Evolutionary conservation across 2,888 invertebrate species (phyloP), one percentile per base, ranked within the genome.

Genomic region (Abscondita cerata): DNA sequence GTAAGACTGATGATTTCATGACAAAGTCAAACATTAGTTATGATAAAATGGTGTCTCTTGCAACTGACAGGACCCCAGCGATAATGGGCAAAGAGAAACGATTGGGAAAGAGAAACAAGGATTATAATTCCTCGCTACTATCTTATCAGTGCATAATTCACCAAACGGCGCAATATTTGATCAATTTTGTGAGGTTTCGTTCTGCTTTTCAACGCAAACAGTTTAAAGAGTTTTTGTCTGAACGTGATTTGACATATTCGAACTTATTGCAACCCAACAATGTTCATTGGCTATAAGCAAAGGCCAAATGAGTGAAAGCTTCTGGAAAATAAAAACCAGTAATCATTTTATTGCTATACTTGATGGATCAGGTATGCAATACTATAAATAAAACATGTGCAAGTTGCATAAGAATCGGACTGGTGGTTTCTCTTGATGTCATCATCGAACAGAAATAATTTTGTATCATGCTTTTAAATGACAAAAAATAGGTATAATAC

Each of bases 211-310:
- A 16, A 36, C 70, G 68, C 67, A 55, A 65, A 65, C 66, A 70
- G 53, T 65, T 67, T 57, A 66, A 64, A 48, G 58, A 64, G 58
- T 67, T 66, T 66, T 50, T 63, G 31, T 55, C 65, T 54, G 59
- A 65, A 48, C 57, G 66, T 68, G 68, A 70, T 68, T 68, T 68
- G 59, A 69, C 66, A 68, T 71, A 69, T 66, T 71, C 53, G 67
- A 70, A 67, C 66, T 68, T 71, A 69, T 66, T 71, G 55, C 68
- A 70, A 67, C 61, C 66, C 52, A 69, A 66, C 58, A 69, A 69
- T 70, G 67, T 69, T 67, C 63, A 68, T 66, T 70, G 65, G 66
- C 65, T 70, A n/a, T n/a, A n/a, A n/a, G n/a, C n/a, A n/a, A n/a
- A n/a, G n/a, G n/a, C n/a, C n/a, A n/a, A n/a, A n/a, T n/a, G n/a